These are phyloP conservation scores for Scaptomyza polygonia DNA, from an alignment of 2,888 invertebrate genomes.

Conservation along the genomic window DNA sequence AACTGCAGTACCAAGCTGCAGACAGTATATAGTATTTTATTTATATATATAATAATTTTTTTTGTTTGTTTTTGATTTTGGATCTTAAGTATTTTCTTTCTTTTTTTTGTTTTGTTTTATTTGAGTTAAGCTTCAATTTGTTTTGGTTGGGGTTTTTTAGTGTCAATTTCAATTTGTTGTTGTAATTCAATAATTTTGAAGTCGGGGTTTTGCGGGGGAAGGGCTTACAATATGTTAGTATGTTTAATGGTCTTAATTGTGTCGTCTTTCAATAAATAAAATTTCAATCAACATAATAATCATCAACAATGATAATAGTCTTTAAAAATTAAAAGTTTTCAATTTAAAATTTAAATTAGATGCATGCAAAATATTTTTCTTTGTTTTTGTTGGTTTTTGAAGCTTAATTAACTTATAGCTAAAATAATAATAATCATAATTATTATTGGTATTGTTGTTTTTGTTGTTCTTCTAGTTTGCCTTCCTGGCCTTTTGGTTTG, in stretches of 20 bases:
- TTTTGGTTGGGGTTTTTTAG: too few species aligned
- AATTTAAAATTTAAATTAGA: slow-evolving; percentile 23
- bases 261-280: slow-evolving; percentile 40
- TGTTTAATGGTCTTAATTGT: slow-evolving; percentile 30
- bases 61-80: slow-evolving; percentile 1
- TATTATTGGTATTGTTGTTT: slow-evolving; percentile 19
- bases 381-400: slow-evolving; percentile 6
- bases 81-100: slow-evolving; percentile 7
- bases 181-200: slow-evolving; percentile 62
- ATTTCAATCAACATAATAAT: slow-evolving; percentile 39
- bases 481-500: slow-evolving; percentile 58
- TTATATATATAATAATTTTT: too few species aligned
- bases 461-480: slow-evolving; percentile 35
- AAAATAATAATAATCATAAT: neutral
- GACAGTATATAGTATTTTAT: slow-evolving; percentile 36
- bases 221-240: slow-evolving; percentile 39
- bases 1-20: slow-evolving; percentile 60
- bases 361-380: slow-evolving; percentile 51
- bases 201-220: slow-evolving; percentile 34
- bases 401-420: slow-evolving; percentile 22
- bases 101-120: slow-evolving; percentile 11
- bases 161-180: slow-evolving; percentile 21
- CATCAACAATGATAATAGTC: slow-evolving; percentile 38
- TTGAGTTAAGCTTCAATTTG: slow-evolving; percentile 32
- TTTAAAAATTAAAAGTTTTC: slow-evolving; percentile 30